These are phyloP conservation scores for Rhinoptilus africanus DNA, from an alignment of 2,113 vertebrate genomes.

Conservation along the genomic window DNA sequence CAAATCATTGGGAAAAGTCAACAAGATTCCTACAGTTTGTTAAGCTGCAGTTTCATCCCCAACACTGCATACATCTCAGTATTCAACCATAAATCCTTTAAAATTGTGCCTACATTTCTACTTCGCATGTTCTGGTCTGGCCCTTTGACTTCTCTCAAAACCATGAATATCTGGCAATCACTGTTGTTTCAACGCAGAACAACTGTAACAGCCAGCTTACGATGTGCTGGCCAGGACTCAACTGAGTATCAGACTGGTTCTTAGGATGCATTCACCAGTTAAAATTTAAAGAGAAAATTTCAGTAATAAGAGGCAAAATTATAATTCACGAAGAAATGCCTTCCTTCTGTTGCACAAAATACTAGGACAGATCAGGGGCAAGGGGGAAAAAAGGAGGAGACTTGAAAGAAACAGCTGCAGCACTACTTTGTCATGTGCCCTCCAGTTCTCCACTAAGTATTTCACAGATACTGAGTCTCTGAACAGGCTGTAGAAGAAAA, in stretches of 20 bases:
- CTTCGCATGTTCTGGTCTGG: neutral
- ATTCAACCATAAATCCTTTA: neutral
- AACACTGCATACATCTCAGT: neutral
- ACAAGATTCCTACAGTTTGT: neutral
- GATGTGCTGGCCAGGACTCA: neutral
- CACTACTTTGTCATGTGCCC: neutral
- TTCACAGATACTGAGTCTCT: neutral
- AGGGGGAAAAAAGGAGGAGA: neutral
- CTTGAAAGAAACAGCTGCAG: neutral
- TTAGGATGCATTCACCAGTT: neutral
- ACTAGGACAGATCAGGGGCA: neutral
- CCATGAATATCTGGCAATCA: neutral
- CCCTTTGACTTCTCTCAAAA: neutral
- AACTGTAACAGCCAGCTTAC: neutral
- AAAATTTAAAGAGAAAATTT: neutral
- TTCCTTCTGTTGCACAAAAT: neutral
- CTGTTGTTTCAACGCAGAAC: neutral
- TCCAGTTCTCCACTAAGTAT: neutral
- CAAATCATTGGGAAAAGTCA: neutral
- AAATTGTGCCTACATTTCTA: neutral
- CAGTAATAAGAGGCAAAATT: neutral
- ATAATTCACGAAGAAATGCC: neutral
- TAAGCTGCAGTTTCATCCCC: neutral
- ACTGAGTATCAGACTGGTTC: neutral
- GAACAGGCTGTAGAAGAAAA: neutral